Evolutionary conservation across 2,797 vertebrate genomes (phyloP), one percentile per base, ranked within the genome.

Genomic region (Gastrophryne carolinensis): DNA sequence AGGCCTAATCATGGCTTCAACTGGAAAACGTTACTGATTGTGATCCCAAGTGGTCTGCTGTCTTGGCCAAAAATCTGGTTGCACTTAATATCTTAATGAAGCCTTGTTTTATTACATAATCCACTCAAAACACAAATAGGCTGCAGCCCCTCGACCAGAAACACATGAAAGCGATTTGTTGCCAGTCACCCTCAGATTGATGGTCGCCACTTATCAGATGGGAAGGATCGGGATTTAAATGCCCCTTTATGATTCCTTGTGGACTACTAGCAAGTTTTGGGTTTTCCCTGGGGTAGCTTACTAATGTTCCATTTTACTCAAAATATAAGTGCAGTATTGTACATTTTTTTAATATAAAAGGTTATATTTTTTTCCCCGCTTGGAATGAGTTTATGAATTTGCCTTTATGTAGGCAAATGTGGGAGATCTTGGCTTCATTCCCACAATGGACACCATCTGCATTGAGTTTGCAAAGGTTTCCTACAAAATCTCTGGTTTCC

Each of bases 1-100:
- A 47, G 47, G 21, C 39, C 56, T 76, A 52, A 69, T 61, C 54
- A 69, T 39, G 21, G 44, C 12, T 17, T 35, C 24, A 53, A 72
- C 29, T 72, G 21, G 11, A 72, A 73, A 57, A 64, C 54, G 37
- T 47, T 54, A 29, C n/a, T 17, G 17, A 71, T 24, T 65, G n/a
- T 30, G 50, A 56, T 64, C 47, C 71, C 60, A 34, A 56, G 24
- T 21, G 24, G 37, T 64, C 32, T 64, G 58, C 30, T 24, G 15
- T 3, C 10, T 15, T 7, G 11, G 60, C 49, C 71, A 54, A 73
- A 68, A 67, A 68, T 75, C 73, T 75, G 73, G 63, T 50, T 39
- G 44, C 37, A 60, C 53, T 75, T 67, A 75, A 67, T 75, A 52
- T 35, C 58, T 67, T 75, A 67, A 75, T 75, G 73, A 75, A 75